These are phyloP conservation scores for Empidonax traillii DNA, from an alignment of 2,113 vertebrate species.

Conservation along the genomic window DNA sequence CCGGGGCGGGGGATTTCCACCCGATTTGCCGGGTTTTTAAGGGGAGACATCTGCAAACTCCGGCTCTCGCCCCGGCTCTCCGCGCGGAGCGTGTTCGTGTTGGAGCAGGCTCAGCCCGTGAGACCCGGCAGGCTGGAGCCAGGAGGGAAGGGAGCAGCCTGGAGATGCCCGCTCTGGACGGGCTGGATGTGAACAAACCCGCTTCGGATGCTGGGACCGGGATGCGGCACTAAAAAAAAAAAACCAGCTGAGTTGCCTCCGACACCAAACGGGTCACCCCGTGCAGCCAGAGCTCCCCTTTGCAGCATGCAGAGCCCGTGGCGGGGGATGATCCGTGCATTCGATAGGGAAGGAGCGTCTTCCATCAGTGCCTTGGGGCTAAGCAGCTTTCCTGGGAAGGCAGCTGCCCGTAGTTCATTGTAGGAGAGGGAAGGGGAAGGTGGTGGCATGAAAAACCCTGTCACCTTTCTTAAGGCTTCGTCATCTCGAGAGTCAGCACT, in stretches of 20 bases:
- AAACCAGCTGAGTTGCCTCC: not conserved
- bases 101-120: not conserved
- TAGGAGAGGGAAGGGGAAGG: not conserved
- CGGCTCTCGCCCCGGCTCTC: not conserved
- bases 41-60: not conserved
- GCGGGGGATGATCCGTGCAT: accelerated
- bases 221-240: not conserved
- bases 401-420: accelerated
- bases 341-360: not conserved
- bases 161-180: not conserved
- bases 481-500: not conserved
- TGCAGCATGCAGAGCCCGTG: not conserved
- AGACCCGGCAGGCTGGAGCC: not conserved
- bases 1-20: not conserved
- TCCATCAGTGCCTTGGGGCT: accelerated
- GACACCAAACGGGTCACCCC: not conserved
- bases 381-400: not conserved
- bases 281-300: accelerated
- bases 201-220: accelerated
- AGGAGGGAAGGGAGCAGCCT: not conserved
- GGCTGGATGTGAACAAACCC: not conserved
- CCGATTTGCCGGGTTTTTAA: not conserved
- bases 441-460: not conserved
- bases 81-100: accelerated
- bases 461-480: not conserved